Evolutionary conservation across 1,140 invertebrate genomes (phyloP).

Genomic region (Phthorimaea operculella): DNA sequence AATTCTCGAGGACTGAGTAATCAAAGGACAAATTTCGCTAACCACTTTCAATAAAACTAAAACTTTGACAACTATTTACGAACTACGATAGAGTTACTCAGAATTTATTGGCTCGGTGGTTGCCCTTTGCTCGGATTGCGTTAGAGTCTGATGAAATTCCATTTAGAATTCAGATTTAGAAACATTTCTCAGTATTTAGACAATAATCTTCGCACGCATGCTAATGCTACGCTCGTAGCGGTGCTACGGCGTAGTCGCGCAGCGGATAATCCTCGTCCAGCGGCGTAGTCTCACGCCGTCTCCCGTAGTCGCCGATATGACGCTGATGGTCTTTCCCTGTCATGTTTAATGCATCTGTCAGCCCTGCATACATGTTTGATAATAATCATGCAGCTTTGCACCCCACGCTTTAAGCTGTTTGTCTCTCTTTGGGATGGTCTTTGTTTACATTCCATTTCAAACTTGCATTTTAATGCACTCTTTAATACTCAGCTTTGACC

Average conservation of each 20-base stretch:
- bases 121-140: no score
- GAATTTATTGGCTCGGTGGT: no score
- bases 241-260: constrained; percentile 55
- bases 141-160: neutral
- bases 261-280: constrained; percentile 56
- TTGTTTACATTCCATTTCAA: constrained; percentile 4
- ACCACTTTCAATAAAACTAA: constrained; percentile 24
- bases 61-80: constrained; percentile 21
- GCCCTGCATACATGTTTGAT: constrained; percentile 42
- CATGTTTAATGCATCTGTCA: constrained; percentile 61
- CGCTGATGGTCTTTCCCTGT: constrained; percentile 58
- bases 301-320: constrained; percentile 44
- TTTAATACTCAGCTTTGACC: neutral
- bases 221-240: constrained; percentile 48
- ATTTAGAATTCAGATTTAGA: neutral
- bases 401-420: constrained; percentile 11
- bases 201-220: constrained; percentile 1
- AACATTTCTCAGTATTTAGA: neutral
- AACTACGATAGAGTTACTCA: no score
- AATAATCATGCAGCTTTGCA: constrained; percentile 26
- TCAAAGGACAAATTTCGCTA: constrained; percentile 15
- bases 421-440: constrained; percentile 9
- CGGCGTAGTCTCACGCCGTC: constrained; percentile 52
- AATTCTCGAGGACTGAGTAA: constrained; percentile 38
- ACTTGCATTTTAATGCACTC: neutral